A percentile compares a stretch with the other conserved stretches of the same genome.
These are phyloP conservation scores for Hydropotes inermis DNA, from an alignment of 2,113 vertebrate species.

Conservation along the genomic window DNA sequence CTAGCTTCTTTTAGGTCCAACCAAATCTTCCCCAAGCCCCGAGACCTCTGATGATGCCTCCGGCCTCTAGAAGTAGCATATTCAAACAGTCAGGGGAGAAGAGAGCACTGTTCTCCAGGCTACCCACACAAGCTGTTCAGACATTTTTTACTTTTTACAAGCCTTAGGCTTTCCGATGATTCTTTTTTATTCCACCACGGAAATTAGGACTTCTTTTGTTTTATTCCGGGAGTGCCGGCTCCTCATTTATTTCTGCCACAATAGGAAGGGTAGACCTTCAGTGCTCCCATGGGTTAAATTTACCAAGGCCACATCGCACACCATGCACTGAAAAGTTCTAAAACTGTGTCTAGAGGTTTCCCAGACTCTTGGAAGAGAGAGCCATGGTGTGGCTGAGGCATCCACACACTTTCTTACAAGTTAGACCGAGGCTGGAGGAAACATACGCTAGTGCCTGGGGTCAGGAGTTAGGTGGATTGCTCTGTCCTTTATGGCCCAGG, in stretches of 20 bases:
- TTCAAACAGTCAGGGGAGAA: neutral
- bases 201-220: neutral
- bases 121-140: neutral
- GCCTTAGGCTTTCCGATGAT: neutral
- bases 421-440: neutral
- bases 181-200: neutral
- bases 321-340: rapidly evolving
- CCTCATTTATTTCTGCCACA: neutral
- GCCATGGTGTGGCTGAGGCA: rapidly evolving
- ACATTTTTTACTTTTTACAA: neutral
- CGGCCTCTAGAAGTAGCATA: neutral
- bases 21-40: slow-evolving; percentile 7
- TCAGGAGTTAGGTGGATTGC: neutral
- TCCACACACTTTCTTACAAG: neutral
- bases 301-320: neutral
- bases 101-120: neutral
- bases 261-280: neutral
- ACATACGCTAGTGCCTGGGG: rapidly evolving
- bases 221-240: neutral
- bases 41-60: neutral
- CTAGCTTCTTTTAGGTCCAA: slow-evolving; percentile 31
- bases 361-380: neutral
- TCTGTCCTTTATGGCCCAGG: neutral
- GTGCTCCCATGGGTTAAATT: neutral
- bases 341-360: neutral